phyloP scores from a whole-genome alignment of 2,113 vertebrate species.

The Sterrhoptilus dennistouni region DNA sequence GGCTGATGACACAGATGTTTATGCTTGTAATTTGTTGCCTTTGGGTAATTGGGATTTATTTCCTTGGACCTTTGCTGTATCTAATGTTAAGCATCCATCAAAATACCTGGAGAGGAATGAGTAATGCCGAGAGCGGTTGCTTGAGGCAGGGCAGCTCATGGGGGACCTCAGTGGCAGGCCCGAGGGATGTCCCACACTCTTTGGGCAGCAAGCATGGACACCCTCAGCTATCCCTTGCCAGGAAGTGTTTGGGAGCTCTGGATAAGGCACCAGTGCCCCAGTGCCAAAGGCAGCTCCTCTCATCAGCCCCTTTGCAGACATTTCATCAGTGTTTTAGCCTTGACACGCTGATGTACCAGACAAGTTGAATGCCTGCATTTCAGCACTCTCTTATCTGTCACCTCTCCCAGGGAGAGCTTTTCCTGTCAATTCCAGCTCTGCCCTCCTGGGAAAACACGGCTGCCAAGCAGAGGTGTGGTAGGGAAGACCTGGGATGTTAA shows the following conservation, averaged over 20 bases:
- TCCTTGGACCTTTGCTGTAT: background rate
- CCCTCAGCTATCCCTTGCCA: fast-evolving
- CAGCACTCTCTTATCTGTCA: slow-evolving; percentile 43
- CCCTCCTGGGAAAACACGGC: background rate
- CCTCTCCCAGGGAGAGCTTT: background rate
- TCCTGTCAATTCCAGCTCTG: background rate
- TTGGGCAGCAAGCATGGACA: background rate
- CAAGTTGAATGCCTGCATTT: slow-evolving; percentile 1
- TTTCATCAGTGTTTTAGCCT: background rate
- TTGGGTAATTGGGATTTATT: background rate
- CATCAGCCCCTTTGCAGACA: background rate
- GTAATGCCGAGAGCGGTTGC: fast-evolving
- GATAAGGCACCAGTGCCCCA: background rate
- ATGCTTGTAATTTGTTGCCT: background rate
- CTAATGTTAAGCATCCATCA: background rate
- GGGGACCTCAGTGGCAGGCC: fast-evolving
- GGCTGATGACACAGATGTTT: background rate
- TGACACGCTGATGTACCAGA: background rate
- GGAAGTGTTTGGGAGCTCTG: background rate
- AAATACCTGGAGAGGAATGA: background rate
- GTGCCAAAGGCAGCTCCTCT: background rate
- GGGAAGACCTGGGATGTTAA: background rate
- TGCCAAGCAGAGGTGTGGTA: background rate
- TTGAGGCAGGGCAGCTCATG: background rate
- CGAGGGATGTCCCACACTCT: fast-evolving